Percentiles rank a stretch among this genome's conserved stretches.
Evolutionary conservation across 2,113 vertebrate species (phyloP).

Genomic region (Herpetotheres cachinnans): DNA sequence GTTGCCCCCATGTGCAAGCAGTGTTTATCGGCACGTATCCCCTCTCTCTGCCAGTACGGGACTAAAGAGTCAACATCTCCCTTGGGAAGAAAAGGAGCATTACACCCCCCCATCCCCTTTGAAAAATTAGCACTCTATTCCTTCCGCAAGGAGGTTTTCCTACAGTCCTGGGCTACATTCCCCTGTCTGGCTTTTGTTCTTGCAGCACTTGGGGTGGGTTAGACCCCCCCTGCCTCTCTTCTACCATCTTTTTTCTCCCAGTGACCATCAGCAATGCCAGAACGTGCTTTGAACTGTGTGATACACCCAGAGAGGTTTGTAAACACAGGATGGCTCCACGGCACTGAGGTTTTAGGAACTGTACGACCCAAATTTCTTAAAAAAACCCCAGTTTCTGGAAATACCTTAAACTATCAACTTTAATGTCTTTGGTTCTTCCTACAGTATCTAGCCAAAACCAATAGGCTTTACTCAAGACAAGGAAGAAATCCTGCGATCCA

Average conservation of each 20-base stretch:
- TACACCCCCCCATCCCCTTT: accelerated
- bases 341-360: background rate
- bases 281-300: background rate
- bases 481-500: background rate
- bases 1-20: background rate
- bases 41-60: background rate
- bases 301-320: background rate
- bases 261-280: background rate
- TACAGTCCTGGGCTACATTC: background rate
- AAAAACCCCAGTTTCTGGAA: background rate
- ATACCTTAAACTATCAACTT: background rate
- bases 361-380: background rate
- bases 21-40: background rate
- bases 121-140: background rate
- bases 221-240: background rate
- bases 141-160: background rate
- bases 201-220: accelerated
- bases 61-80: background rate
- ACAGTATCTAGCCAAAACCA: background rate
- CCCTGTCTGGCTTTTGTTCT: background rate
- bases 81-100: background rate
- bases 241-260: background rate
- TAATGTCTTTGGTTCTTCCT: background rate
- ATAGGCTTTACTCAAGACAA: background rate
- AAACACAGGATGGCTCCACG: accelerated